Evolutionary conservation across 1,140 invertebrate genomes (phyloP).

Genomic region (Drosophila parvula): DNA sequence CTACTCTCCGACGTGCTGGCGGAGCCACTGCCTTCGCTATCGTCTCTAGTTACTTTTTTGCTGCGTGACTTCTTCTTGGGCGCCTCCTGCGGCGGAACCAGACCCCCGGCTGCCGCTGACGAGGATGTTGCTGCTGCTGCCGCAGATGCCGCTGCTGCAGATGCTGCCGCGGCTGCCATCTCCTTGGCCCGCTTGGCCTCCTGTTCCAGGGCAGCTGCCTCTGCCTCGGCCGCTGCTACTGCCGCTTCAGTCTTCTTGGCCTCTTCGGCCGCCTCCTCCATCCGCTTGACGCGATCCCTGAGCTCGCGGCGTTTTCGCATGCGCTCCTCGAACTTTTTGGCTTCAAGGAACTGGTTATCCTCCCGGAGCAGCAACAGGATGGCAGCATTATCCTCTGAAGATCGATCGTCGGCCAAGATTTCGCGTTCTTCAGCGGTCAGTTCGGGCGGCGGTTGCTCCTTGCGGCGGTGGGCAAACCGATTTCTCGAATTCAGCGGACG

Average conservation of each 20-base stretch:
- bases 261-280: slow-evolving; percentile 86
- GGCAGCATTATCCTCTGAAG: slow-evolving; percentile 80
- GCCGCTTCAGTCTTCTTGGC: slow-evolving; percentile 43
- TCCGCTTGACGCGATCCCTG: slow-evolving; percentile 90
- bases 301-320: slow-evolving; percentile 92
- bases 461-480: slow-evolving; percentile 69
- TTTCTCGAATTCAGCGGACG: slow-evolving; percentile 55
- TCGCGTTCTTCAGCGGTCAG: slow-evolving; percentile 71
- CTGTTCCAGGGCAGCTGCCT: slow-evolving; percentile 81
- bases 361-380: slow-evolving; percentile 76
- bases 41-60: slow-evolving; percentile 83
- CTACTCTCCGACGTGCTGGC: slow-evolving; percentile 70
- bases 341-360: slow-evolving; percentile 85
- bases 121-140: slow-evolving; percentile 67
- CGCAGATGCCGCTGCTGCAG: slow-evolving; percentile 32
- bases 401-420: slow-evolving; percentile 75
- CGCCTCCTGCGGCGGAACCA: slow-evolving; percentile 38
- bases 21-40: slow-evolving; percentile 59
- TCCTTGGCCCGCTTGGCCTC: slow-evolving; percentile 38
- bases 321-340: slow-evolving; percentile 87
- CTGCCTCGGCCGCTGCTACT: slow-evolving; percentile 36
- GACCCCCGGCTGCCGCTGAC: slow-evolving; percentile 11
- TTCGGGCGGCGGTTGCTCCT: slow-evolving; percentile 52
- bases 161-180: slow-evolving; percentile 58
- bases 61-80: slow-evolving; percentile 74